phyloP scores from a whole-genome alignment of 2,888 invertebrate genomes.

The Drosophila emarginata region DNA sequence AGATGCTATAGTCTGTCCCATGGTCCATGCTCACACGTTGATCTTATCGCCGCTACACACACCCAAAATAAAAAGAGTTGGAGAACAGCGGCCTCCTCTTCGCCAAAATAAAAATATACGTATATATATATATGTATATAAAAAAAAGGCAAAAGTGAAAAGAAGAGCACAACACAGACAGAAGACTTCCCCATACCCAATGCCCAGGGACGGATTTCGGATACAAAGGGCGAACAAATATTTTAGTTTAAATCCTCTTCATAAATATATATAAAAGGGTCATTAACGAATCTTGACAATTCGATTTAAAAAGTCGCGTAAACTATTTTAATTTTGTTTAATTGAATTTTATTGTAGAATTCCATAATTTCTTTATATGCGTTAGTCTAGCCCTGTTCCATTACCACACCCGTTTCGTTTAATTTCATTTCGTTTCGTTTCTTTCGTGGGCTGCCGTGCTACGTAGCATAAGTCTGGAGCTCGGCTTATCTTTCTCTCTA shows the following conservation, averaged over 20 bases:
- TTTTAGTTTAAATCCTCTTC: too few species aligned
- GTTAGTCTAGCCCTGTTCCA: background rate
- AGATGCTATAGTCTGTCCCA: slow-evolving; percentile 55
- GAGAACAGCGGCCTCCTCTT: slow-evolving; percentile 41
- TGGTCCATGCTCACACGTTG: slow-evolving; percentile 54
- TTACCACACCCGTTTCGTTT: background rate
- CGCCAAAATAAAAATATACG: too few species aligned
- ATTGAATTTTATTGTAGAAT: too few species aligned
- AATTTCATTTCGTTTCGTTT: background rate
- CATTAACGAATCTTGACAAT: too few species aligned
- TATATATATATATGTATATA: too few species aligned
- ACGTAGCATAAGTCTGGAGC: slow-evolving; percentile 47
- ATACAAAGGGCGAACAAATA: background rate
- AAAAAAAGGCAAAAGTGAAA: slow-evolving; percentile 30
- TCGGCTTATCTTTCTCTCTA: slow-evolving; percentile 26
- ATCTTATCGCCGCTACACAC: slow-evolving; percentile 68
- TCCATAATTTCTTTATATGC: background rate
- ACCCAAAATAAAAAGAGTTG: slow-evolving; percentile 65
- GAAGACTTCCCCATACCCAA: slow-evolving; percentile 25
- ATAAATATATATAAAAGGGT: too few species aligned
- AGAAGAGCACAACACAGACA: slow-evolving; percentile 15
- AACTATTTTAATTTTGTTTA: too few species aligned
- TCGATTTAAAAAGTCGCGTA: too few species aligned
- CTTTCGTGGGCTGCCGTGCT: slow-evolving; percentile 63
- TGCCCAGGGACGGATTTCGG: background rate